These are phyloP conservation scores for Enteromius treurensis DNA, from an alignment of 2,797 vertebrate genomes.

Conservation along the genomic window DNA sequence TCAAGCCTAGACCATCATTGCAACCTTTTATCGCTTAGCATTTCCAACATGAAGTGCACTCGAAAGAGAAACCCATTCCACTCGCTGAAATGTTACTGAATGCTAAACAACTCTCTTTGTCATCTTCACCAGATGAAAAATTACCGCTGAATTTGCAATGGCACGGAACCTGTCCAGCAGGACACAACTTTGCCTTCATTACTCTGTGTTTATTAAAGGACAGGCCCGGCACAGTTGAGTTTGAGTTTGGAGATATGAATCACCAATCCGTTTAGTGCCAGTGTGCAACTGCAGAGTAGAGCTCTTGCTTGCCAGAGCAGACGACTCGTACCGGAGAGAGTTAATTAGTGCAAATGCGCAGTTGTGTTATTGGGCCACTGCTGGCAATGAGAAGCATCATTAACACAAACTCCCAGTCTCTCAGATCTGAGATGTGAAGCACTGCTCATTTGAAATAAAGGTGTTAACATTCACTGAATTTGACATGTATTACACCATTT, in stretches of 20 bases:
- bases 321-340: slow-evolving; percentile 55
- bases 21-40: background rate
- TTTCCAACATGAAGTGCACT: background rate
- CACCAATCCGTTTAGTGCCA: slow-evolving; percentile 45
- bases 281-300: slow-evolving; percentile 36
- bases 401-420: slow-evolving; percentile 50
- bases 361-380: slow-evolving; percentile 55
- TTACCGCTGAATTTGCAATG: background rate
- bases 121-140: background rate
- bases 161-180: background rate
- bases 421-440: slow-evolving; percentile 35
- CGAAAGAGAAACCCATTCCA: background rate
- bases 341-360: slow-evolving; percentile 57
- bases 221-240: slow-evolving; percentile 17
- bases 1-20: background rate
- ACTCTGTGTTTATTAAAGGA: background rate
- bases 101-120: background rate
- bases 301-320: slow-evolving; percentile 42
- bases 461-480: slow-evolving; percentile 27
- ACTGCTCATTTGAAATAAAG: slow-evolving; percentile 40
- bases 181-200: background rate
- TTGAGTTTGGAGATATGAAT: slow-evolving; percentile 41
- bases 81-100: background rate
- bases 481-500: slow-evolving; percentile 27
- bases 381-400: slow-evolving; percentile 55